These are phyloP conservation scores for Macroteleia sp. DNA, from an alignment of 2,888 invertebrate species.

Conservation along the genomic window DNA sequence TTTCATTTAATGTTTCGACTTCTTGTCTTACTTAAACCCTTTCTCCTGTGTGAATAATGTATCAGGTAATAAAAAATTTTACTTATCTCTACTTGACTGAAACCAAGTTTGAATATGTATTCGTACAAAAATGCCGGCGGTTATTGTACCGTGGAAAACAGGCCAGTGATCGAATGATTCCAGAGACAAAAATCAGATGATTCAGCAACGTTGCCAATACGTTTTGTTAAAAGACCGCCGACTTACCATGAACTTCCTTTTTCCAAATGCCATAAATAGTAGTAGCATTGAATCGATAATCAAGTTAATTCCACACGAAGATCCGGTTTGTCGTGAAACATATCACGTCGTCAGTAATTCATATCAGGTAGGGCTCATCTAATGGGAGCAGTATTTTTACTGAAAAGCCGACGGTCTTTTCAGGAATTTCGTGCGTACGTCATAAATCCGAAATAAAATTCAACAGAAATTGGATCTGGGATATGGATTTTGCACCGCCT, in stretches of 20 bases:
- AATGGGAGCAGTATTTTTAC: constrained; percentile 6
- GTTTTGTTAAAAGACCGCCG: background rate
- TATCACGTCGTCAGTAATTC: background rate
- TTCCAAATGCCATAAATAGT: background rate
- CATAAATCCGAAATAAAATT: constrained; percentile 32
- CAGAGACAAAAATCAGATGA: constrained; percentile 22
- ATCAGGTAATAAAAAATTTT: too few species aligned
- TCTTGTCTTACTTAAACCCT: too few species aligned
- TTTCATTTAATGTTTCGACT: too few species aligned
- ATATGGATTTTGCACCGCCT: constrained; percentile 15
- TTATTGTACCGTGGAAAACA: too few species aligned
- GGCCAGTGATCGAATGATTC: background rate
- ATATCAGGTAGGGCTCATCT: background rate
- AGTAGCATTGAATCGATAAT: constrained; percentile 16
- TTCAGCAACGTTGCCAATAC: constrained; percentile 2
- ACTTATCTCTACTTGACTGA: too few species aligned
- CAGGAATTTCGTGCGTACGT: constrained; percentile 2
- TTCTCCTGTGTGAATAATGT: too few species aligned
- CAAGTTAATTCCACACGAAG: constrained; percentile 1
- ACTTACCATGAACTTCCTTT: constrained; percentile 28
- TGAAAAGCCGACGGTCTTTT: constrained; percentile 10
- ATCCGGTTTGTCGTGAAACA: constrained; percentile 10
- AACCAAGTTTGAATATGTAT: too few species aligned
- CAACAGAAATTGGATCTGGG: constrained; percentile 21
- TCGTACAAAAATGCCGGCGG: too few species aligned